A percentile compares a stretch with the other conserved stretches of the same genome.
Evolutionary conservation across 2,113 vertebrate genomes (phyloP).

Genomic region (Notarius quadriscutis): DNA sequence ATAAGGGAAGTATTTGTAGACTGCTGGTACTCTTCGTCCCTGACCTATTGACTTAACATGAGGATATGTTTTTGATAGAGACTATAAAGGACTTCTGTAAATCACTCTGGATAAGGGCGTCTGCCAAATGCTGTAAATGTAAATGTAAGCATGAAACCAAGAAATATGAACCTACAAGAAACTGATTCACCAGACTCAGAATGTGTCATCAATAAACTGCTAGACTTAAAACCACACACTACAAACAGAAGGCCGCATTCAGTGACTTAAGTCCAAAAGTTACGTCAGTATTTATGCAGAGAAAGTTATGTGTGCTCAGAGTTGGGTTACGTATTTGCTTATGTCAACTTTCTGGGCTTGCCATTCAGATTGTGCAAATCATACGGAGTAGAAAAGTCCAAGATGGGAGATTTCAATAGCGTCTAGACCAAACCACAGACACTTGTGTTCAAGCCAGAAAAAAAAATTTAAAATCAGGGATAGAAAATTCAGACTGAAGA

Average conservation of each 20-base stretch:
- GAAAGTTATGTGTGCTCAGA: not conserved
- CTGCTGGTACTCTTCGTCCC: not conserved
- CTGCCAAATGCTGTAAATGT: not conserved
- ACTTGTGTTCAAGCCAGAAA: not conserved
- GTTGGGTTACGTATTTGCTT: not conserved
- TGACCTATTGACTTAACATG: not conserved
- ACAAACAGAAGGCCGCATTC: not conserved
- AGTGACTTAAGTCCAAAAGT: not conserved
- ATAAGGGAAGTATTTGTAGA: not conserved
- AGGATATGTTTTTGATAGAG: not conserved
- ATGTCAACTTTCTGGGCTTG: not conserved
- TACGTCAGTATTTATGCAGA: not conserved
- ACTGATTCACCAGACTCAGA: not conserved
- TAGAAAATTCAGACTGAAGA: not conserved
- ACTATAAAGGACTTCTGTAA: not conserved
- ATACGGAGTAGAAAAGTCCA: not conserved
- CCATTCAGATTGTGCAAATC: not conserved
- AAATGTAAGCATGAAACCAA: not conserved
- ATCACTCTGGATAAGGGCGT: not conserved
- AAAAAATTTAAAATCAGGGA: not conserved
- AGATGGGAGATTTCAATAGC: not conserved
- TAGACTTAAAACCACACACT: not conserved
- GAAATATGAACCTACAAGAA: not conserved
- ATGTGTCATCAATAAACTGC: conserved; percentile 4
- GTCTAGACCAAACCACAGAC: not conserved